phyloP scores from a whole-genome alignment of 2,797 vertebrate species.

The Chloroceryle amazona region DNA sequence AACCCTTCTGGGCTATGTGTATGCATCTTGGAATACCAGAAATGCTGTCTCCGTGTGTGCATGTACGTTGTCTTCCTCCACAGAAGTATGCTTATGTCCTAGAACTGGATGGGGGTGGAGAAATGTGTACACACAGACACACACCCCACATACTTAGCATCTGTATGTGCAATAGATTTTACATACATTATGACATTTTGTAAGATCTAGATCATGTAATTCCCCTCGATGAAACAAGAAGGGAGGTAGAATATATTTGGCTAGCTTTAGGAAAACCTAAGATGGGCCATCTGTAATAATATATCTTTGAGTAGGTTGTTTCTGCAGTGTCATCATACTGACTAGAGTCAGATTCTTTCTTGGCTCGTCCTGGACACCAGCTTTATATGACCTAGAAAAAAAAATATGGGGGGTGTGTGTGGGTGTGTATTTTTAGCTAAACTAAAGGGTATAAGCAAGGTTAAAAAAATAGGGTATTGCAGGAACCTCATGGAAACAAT shows the following conservation, averaged over 20 bases:
- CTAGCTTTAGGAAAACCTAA: constrained; percentile 69
- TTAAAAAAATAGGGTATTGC: constrained; percentile 62
- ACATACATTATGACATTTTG: not conserved
- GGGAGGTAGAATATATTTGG: constrained; percentile 73
- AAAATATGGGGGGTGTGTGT: constrained; percentile 70
- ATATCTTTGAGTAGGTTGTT: constrained; percentile 78
- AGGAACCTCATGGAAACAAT: constrained; percentile 34
- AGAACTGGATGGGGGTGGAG: not conserved
- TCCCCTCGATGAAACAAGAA: constrained; percentile 63
- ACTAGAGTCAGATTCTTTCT: constrained; percentile 82
- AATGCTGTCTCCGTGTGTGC: not conserved
- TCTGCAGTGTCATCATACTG: constrained; percentile 83
- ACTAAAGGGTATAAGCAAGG: constrained; percentile 76
- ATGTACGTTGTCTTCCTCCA: not conserved
- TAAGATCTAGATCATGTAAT: constrained; percentile 38
- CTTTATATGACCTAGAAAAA: constrained; percentile 83
- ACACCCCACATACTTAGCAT: not conserved
- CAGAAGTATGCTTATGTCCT: not conserved
- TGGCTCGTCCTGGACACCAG: constrained; percentile 77
- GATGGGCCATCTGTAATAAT: constrained; percentile 78
- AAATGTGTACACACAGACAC: not conserved
- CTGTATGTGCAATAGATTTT: not conserved
- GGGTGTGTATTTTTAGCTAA: constrained; percentile 81
- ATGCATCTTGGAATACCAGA: not conserved
- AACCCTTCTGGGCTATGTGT: not conserved